Percentiles rank a stretch among this genome's conserved stretches.
phyloP scores from a whole-genome alignment of 2,888 invertebrate genomes.

The Cosmopolites sordidus region DNA sequence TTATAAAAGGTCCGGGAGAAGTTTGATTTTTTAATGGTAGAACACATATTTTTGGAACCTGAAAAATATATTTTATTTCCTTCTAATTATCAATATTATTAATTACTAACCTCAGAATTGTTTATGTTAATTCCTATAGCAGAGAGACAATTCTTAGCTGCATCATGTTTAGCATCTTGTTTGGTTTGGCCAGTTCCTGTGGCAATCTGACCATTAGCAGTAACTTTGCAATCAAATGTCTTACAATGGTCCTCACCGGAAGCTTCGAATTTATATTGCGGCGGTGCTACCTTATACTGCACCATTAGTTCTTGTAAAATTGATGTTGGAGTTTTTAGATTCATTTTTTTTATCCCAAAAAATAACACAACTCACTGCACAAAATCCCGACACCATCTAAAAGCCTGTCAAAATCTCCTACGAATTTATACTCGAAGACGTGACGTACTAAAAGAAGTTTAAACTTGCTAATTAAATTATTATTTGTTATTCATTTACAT shows the following conservation, averaged over 20 bases:
- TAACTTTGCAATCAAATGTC: slow-evolving; percentile 23
- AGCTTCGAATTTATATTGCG: slow-evolving; percentile 18
- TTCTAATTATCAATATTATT: background rate
- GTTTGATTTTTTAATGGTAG: background rate
- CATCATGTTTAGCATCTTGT: slow-evolving; percentile 30
- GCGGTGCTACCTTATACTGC: slow-evolving; percentile 7
- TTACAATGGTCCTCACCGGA: slow-evolving; percentile 11
- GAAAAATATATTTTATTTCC: slow-evolving; percentile 1
- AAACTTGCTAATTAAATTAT: too few species aligned
- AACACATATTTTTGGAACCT: background rate
- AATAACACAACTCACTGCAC: too few species aligned
- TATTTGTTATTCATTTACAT: too few species aligned
- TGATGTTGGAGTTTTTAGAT: slow-evolving; percentile 29
- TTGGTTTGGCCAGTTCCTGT: slow-evolving; percentile 26
- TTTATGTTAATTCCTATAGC: background rate
- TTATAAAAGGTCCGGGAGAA: slow-evolving; percentile 7
- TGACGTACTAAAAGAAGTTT: too few species aligned
- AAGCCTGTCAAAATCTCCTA: too few species aligned
- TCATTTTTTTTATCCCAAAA: too few species aligned
- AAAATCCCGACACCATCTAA: too few species aligned
- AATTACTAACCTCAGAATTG: background rate
- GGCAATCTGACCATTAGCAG: slow-evolving; percentile 10
- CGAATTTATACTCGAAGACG: too few species aligned
- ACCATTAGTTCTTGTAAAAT: slow-evolving; percentile 28
- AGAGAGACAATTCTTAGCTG: slow-evolving; percentile 12